Base-by-base conservation (phyloP, 2,888 invertebrate species). In the Clivina fossor region DNA sequence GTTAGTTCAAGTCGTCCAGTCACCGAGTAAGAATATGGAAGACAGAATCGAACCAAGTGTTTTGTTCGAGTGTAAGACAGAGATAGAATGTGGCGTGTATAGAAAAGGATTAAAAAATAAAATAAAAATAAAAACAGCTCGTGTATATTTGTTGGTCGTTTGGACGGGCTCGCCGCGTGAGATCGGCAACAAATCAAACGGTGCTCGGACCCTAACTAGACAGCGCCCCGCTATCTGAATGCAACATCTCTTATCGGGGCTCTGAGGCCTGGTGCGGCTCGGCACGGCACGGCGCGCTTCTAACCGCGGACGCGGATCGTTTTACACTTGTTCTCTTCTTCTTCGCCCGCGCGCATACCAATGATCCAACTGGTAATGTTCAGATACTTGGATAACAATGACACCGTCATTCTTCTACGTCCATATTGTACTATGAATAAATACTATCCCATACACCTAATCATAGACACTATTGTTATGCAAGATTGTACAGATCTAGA, bases 171-270 rank as follows among this genome's bases (percentile, higher is more conserved):
- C 53, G 30, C 55, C 58, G 63, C 56, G 60, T 61, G 60, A 60
- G 62, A 59, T 58, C 60, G 60, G 63, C 61, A 62, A 66, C 64
- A 64, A 64, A 65, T 65, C 64, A 63, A 63, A 58, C 61, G 46
- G 51, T 58, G 55, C 60, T 60, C 60, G 63, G 63, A 63, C 53
- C 44, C 53, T 65, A 64, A 64, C 63, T 61, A 63, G 65, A 63
- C 64, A 64, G 62, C n/a, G 61, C 58, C 56, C 62, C 61, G 62
- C 58, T 57, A 58, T 55, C 59, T 61, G 61, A 61, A 61, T 62
- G 62, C 61, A 63, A 64, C 61, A 60, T 64, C 64, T 62, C 61
- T 53, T 35, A 53, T 53, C 53, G 53, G 32, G n/a, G n/a, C n/a
- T n/a, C n/a, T n/a, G n/a, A n/a, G n/a, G n/a, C n/a, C n/a, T n/a